Evolutionary conservation across 1,140 invertebrate genomes (phyloP).

Genomic region (Pygmarrhopalites habei): DNA sequence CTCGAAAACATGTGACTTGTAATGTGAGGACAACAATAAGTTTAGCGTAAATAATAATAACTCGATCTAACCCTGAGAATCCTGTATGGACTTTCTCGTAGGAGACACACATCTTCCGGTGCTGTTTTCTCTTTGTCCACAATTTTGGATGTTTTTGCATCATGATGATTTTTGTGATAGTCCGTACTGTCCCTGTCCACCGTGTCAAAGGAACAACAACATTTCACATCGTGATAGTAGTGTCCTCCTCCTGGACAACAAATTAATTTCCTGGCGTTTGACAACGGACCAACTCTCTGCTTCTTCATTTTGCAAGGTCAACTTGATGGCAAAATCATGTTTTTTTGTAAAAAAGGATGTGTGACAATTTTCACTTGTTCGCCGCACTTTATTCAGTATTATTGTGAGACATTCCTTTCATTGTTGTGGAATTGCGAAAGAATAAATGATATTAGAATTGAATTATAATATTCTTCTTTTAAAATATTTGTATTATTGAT

Average conservation of each 20-base stretch:
- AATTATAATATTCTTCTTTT: too few species aligned
- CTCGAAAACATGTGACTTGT: too few species aligned
- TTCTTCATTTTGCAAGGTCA: background rate
- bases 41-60: too few species aligned
- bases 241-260: conserved; percentile 13
- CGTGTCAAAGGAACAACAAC: conserved; percentile 16
- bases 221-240: conserved; percentile 5
- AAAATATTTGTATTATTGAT: too few species aligned
- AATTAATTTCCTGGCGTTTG: conserved; percentile 2
- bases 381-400: too few species aligned
- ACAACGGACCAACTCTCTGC: background rate
- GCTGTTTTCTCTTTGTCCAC: background rate
- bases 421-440: too few species aligned
- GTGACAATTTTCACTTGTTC: too few species aligned
- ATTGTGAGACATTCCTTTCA: too few species aligned
- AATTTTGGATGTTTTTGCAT: conserved; percentile 12
- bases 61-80: conserved; percentile 60
- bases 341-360: too few species aligned
- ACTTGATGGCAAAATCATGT: too few species aligned
- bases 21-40: too few species aligned
- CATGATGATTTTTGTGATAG: background rate
- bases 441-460: too few species aligned
- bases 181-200: conserved; percentile 13
- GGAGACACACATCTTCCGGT: conserved; percentile 50
- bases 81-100: conserved; percentile 58